Conservation (phyloP, 53 echinoderm and acorn worm genomes). For the Arbacia lixula region DNA sequence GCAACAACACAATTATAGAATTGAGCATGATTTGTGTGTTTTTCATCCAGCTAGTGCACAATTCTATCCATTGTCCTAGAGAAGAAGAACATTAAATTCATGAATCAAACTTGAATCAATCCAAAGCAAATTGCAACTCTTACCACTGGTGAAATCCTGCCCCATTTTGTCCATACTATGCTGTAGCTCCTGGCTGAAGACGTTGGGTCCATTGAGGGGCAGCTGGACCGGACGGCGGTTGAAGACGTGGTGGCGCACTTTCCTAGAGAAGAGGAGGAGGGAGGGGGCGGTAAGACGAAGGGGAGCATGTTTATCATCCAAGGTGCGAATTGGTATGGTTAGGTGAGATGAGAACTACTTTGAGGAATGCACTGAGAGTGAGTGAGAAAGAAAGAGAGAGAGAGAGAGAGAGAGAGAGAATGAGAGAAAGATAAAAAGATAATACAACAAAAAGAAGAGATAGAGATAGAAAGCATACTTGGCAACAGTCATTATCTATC, state of each 20-base stretch:
- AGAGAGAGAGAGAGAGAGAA: background rate
- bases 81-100: too few relatives aligned
- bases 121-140: conserved; percentile 10
- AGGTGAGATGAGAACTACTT: background rate
- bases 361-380: background rate
- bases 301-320: too few relatives aligned
- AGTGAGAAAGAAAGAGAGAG: background rate
- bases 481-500: background rate
- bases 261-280: conserved; percentile 62
- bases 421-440: background rate
- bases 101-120: too few relatives aligned
- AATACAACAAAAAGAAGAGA: background rate
- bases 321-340: too few relatives aligned
- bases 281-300: too few relatives aligned
- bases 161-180: conserved; percentile 78
- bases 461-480: background rate
- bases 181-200: conserved; percentile 79
- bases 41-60: too few relatives aligned
- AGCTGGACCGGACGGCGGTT: conserved; percentile 59
- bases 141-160: conserved; percentile 81
- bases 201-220: conserved; percentile 47
- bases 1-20: too few relatives aligned
- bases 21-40: too few relatives aligned
- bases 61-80: too few relatives aligned
- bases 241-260: conserved; percentile 90